Evolutionary conservation across 2,113 vertebrate genomes (phyloP).

Genomic region (Anas platyrhynchos): DNA sequence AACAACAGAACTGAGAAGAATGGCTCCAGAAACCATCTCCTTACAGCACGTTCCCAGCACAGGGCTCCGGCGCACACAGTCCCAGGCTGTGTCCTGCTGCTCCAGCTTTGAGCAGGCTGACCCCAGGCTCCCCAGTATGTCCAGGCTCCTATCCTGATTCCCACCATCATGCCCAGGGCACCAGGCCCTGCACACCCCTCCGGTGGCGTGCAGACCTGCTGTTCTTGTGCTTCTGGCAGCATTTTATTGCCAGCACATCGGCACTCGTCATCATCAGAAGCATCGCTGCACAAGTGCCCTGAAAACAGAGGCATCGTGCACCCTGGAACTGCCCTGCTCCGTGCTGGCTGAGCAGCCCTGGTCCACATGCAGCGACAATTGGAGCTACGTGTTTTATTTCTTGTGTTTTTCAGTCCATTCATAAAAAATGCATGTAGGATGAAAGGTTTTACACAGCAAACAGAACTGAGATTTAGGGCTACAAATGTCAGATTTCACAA

Average conservation of each 20-base stretch:
- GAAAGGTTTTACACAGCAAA: conserved; percentile 72
- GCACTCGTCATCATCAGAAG: neutral
- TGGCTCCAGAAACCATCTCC: neutral
- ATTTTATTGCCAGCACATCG: fast-evolving
- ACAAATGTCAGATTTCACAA: conserved; percentile 47
- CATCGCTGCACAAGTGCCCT: fast-evolving
- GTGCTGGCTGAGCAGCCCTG: neutral
- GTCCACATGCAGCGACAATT: neutral
- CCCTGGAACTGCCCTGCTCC: neutral
- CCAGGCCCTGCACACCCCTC: fast-evolving
- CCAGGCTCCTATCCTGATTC: neutral
- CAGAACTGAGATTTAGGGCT: conserved; percentile 44
- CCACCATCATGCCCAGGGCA: fast-evolving
- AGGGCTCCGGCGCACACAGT: fast-evolving
- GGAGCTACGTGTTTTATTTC: neutral
- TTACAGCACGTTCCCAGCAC: neutral
- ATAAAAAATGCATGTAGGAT: conserved; percentile 56
- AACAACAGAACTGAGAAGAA: neutral
- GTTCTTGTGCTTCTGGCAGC: neutral
- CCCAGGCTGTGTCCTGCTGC: neutral
- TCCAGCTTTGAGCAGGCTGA: fast-evolving
- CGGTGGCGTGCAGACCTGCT: fast-evolving
- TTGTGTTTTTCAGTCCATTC: neutral
- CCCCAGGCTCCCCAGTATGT: fast-evolving
- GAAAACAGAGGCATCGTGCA: neutral